Evolutionary conservation across 37 sponge, comb jelly and placozoan genomes (phyloP), one percentile per base, ranked within the genome.

Genomic region (Haliclona indistincta): DNA sequence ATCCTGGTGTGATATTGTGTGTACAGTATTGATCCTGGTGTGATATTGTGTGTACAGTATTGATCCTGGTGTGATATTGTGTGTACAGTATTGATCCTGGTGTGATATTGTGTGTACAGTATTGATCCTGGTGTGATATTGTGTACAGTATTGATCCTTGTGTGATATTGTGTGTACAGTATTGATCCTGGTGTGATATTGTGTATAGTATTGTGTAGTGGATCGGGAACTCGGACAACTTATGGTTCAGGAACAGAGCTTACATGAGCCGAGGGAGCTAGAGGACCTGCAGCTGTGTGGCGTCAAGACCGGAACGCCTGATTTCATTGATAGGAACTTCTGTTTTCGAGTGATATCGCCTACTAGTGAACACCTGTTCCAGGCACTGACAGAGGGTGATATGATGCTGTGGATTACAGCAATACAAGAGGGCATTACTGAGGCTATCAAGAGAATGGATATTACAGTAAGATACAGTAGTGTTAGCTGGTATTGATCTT

Each of bases 341-440:
- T 94, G 95, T 51, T 85, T 94, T 69, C 73, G 86, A 53, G 95
- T 94, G 11, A 86, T 94, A 41, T 83, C 91, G 0, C 95, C 95
- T 1, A 62, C 65, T 39, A 52, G 76, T 3, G 95, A 94, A 71
- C 79, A 85, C 64, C 67, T 81, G 29, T 86, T 94, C 39, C 95
- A 94, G 70, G 76, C 91, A 8, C 53, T 80, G 15, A 74, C 52
- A 7, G 73, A 77, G 25, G 64, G 73, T 19, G 86, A 90, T 49
- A 49, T 80, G 79, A 65, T 62, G 40, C 22, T 37, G 30, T 94
- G 95, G 95, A 56, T 94, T 38, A 38, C 41, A 0, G 84, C 91
- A 15, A 36, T 94, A 26, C 79, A 89, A 58, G 87, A 79, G 30
- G 73, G 61, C 20, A 68, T 62, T 34, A 64, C 43, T 38, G 53